Evolutionary conservation across 2,113 vertebrate species (phyloP).

Genomic region (Etheostoma cragini): DNA sequence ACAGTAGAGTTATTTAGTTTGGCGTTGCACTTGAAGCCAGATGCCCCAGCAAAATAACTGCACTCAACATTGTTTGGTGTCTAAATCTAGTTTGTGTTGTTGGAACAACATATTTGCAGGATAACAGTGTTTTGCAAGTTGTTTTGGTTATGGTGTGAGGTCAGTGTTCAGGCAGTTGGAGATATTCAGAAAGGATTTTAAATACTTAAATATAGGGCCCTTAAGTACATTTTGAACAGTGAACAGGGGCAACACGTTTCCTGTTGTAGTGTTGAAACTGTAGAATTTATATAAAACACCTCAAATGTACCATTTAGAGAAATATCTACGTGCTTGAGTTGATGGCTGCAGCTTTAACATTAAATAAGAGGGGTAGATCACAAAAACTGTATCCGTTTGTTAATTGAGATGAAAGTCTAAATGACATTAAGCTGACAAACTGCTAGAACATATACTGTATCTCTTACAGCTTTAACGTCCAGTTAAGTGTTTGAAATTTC

Average conservation of each 20-base stretch:
- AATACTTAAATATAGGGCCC: background rate
- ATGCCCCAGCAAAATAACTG: constrained; percentile 2
- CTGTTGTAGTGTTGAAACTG: background rate
- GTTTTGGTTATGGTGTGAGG: background rate
- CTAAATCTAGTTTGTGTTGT: background rate
- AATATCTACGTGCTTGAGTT: too few species aligned
- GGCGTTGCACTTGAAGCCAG: background rate
- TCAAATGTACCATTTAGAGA: background rate
- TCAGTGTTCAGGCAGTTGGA: background rate
- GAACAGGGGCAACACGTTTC: background rate
- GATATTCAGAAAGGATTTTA: background rate
- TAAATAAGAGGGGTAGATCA: too few species aligned
- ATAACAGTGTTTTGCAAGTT: background rate
- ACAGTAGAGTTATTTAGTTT: background rate
- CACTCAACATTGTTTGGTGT: background rate
- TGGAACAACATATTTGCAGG: background rate
- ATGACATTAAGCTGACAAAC: background rate
- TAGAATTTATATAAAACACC: background rate
- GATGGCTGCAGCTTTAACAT: background rate
- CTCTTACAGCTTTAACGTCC: background rate
- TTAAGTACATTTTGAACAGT: background rate
- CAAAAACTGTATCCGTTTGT: background rate
- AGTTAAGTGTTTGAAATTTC: too few species aligned
- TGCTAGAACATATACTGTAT: background rate
- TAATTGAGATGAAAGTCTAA: background rate